Conservation (phyloP, 2,888 invertebrate species). For the Melipona bicolor region DNA sequence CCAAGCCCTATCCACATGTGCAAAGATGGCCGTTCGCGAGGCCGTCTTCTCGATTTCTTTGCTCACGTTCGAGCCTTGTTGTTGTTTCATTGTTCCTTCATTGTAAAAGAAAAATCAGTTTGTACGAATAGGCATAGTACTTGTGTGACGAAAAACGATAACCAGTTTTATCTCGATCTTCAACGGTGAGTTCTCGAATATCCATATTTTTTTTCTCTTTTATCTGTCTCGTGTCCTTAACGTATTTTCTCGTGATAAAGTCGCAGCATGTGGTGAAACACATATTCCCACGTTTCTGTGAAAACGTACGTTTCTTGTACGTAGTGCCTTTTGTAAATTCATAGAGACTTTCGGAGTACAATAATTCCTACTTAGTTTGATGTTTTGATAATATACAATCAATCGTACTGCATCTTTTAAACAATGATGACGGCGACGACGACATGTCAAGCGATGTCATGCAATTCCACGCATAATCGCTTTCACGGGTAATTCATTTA, state of each 20-base stretch:
- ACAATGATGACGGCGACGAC: constrained; percentile 26
- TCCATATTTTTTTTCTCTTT: constrained; percentile 38
- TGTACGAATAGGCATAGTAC: constrained; percentile 28
- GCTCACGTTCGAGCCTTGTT: constrained; percentile 52
- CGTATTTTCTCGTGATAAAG: constrained; percentile 36
- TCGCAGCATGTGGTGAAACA: constrained; percentile 42
- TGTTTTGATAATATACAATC: constrained; percentile 31
- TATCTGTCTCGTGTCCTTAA: constrained; percentile 13
- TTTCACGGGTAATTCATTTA: constrained; percentile 65
- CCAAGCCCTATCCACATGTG: constrained; percentile 79
- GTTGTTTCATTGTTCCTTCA: constrained; percentile 39
- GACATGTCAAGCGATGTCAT: constrained; percentile 65
- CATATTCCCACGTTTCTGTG: background rate
- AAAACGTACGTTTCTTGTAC: background rate
- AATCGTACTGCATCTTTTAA: constrained; percentile 27
- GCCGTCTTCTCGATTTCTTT: constrained; percentile 67
- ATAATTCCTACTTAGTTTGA: background rate
- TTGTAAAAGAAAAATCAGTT: constrained; percentile 38
- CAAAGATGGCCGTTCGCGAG: constrained; percentile 78
- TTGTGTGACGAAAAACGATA: constrained; percentile 20
- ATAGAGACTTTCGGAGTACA: background rate
- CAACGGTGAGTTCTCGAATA: constrained; percentile 62
- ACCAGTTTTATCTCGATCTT: constrained; percentile 38
- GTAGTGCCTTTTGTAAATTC: background rate
- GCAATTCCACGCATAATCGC: constrained; percentile 62